Evolutionary conservation across 2,113 vertebrate species (phyloP).

Genomic region (Macroglossus sobrinus): DNA sequence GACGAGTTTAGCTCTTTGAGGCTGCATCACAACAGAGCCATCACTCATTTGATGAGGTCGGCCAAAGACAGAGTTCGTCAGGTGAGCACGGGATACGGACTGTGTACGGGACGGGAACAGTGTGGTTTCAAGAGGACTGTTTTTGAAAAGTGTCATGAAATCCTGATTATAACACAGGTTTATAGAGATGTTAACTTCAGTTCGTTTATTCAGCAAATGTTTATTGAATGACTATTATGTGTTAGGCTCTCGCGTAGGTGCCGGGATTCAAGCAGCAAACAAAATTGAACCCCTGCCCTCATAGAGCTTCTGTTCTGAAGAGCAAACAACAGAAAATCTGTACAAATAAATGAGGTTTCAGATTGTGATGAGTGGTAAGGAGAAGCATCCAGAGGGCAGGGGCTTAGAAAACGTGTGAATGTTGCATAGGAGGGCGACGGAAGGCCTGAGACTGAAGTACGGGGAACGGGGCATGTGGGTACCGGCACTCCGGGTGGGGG

Average conservation of each 20-base stretch:
- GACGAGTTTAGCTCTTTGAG: slow-evolving; percentile 96
- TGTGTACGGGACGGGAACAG: background rate
- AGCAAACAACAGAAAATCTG: background rate
- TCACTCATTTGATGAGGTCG: slow-evolving; percentile 91
- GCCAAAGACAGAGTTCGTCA: slow-evolving; percentile 80
- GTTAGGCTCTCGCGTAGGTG: background rate
- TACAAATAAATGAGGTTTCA: background rate
- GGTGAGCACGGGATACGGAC: slow-evolving; percentile 64
- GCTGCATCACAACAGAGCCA: slow-evolving; percentile 94
- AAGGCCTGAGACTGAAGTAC: background rate
- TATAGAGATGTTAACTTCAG: background rate
- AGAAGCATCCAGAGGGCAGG: background rate
- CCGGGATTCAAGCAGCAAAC: background rate
- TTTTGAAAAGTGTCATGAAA: background rate
- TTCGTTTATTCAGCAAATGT: background rate
- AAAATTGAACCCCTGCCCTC: background rate
- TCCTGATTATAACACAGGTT: background rate
- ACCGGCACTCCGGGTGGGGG: background rate
- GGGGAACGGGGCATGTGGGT: background rate
- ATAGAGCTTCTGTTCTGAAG: background rate
- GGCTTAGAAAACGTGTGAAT: background rate
- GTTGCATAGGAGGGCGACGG: background rate
- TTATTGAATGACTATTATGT: background rate
- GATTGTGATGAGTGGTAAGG: background rate
- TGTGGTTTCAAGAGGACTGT: background rate